These are phyloP conservation scores for Fopius arisanus DNA, from an alignment of 1,140 invertebrate species.

Conservation along the genomic window DNA sequence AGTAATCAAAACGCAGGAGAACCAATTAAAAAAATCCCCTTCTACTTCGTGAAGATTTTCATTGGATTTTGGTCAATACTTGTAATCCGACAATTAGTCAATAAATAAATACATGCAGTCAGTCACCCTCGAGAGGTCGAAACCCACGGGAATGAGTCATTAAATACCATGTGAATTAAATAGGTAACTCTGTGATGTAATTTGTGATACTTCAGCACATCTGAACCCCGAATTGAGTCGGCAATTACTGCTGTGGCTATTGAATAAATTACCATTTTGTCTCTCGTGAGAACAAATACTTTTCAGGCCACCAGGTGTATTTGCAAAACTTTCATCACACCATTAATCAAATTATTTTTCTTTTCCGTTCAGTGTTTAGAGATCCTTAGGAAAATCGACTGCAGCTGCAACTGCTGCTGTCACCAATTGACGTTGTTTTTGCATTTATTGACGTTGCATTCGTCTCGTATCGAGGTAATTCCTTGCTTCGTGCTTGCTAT, in stretches of 20 bases:
- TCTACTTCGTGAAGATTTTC: background rate
- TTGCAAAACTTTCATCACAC: background rate
- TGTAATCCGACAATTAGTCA: background rate
- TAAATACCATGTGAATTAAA: background rate
- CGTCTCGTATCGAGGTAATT: constrained; percentile 77
- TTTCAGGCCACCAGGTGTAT: background rate
- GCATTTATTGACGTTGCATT: constrained; percentile 76
- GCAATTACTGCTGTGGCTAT: background rate
- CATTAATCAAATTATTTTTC: background rate
- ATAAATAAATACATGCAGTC: constrained; percentile 5
- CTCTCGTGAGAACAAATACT: background rate
- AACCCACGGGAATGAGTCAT: constrained; percentile 10
- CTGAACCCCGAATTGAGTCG: background rate
- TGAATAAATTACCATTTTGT: background rate
- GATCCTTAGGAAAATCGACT: constrained; percentile 57
- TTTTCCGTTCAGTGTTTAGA: background rate
- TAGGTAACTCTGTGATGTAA: background rate
- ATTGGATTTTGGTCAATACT: background rate
- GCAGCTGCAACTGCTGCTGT: constrained; percentile 71
- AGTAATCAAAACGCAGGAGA: background rate
- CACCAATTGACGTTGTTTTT: constrained; percentile 73
- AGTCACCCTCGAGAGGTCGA: background rate
- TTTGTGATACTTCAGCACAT: background rate
- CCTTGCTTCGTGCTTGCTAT: constrained; percentile 80
- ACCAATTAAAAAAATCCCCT: background rate